Evolutionary conservation across 2,888 invertebrate genomes (phyloP).

Genomic region (Tenthredo livida): DNA sequence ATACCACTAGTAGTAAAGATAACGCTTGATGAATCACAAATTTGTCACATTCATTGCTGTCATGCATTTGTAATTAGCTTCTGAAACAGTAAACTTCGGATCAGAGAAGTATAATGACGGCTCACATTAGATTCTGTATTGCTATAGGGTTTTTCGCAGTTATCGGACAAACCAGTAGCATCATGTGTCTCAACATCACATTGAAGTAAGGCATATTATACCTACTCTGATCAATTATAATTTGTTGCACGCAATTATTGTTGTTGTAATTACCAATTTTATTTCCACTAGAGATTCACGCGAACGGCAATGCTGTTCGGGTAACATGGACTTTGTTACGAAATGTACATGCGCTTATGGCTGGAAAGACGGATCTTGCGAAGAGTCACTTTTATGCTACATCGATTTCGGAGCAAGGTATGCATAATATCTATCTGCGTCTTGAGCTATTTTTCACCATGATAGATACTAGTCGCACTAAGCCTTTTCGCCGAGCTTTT

Average conservation of each 20-base stretch:
- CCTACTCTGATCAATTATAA: not conserved
- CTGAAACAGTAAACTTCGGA: not conserved
- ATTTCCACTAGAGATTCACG: not conserved
- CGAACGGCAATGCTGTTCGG: too few species aligned
- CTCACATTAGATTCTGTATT: not conserved
- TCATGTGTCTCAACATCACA: not conserved
- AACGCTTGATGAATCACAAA: not conserved
- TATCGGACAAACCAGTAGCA: not conserved
- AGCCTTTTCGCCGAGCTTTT: too few species aligned
- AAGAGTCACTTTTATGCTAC: constrained; percentile 60
- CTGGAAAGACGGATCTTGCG: constrained; percentile 66
- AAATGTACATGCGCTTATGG: constrained; percentile 62
- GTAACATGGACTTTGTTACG: too few species aligned
- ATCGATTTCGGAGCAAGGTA: constrained; percentile 36
- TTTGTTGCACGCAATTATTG: not conserved
- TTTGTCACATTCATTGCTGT: not conserved
- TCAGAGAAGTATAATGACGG: not conserved
- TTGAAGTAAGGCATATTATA: not conserved
- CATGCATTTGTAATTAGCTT: not conserved
- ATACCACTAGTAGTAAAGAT: not conserved
- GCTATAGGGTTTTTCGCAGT: not conserved
- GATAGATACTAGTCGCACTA: too few species aligned
- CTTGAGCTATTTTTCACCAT: too few species aligned
- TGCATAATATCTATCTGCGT: not conserved
- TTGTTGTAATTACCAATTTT: not conserved